Evolutionary conservation across 2,888 invertebrate species (phyloP).

Genomic region (Hirudinaria manillensis): DNA sequence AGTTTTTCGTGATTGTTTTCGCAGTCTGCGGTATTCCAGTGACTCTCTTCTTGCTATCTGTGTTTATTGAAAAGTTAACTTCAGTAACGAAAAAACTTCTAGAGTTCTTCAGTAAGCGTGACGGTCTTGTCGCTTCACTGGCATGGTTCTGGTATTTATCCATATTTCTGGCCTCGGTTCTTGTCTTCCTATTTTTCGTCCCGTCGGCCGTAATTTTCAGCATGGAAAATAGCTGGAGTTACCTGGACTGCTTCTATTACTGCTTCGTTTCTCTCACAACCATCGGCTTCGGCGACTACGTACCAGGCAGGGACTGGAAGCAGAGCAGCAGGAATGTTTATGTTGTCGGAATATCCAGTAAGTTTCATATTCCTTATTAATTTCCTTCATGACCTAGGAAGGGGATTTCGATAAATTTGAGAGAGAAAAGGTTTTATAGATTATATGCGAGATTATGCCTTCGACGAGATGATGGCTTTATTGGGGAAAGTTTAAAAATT

Average conservation of each 20-base stretch:
- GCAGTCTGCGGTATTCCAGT: constrained; percentile 77
- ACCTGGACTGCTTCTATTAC: constrained; percentile 79
- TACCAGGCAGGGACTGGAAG: constrained; percentile 73
- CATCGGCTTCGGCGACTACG: constrained; percentile 79
- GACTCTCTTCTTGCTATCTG: constrained; percentile 74
- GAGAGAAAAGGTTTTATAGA: neutral
- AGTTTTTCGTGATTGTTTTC: constrained; percentile 80
- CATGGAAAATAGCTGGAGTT: constrained; percentile 76
- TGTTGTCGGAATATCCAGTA: constrained; percentile 73
- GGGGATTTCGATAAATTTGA: neutral
- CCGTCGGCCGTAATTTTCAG: constrained; percentile 71
- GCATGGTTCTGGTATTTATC: neutral
- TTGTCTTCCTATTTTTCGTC: constrained; percentile 66
- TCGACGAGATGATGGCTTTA: too few species aligned
- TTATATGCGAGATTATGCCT: too few species aligned
- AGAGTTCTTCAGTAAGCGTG: constrained; percentile 54
- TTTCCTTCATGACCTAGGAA: neutral
- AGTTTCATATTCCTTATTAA: constrained; percentile 44
- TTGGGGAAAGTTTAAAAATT: too few species aligned
- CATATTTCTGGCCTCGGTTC: constrained; percentile 55
- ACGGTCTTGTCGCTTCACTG: neutral
- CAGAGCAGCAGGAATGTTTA: constrained; percentile 74
- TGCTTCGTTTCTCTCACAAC: constrained; percentile 85
- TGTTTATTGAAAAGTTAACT: constrained; percentile 73
- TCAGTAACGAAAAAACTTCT: constrained; percentile 69